phyloP scores from a whole-genome alignment of 1,140 invertebrate species.

The Lasioglossum baleicum region DNA sequence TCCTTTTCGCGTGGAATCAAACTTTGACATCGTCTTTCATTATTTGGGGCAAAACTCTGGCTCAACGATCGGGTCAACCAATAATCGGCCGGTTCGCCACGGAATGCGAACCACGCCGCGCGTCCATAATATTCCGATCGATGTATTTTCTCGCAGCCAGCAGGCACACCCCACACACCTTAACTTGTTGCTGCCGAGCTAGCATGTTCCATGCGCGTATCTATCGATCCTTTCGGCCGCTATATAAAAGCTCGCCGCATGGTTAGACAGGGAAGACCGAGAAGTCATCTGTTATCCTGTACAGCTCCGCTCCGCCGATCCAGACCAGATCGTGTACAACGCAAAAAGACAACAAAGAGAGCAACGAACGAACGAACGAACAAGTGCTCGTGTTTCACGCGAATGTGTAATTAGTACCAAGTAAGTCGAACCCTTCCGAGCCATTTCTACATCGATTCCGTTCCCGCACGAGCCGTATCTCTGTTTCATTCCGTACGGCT shows the following conservation, averaged over 20 bases:
- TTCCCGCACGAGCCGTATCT: no score
- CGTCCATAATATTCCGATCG: constrained; percentile 34
- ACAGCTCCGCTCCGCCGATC: neutral
- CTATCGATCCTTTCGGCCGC: constrained; percentile 66
- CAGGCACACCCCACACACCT: constrained; percentile 45
- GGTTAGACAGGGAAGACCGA: constrained; percentile 42
- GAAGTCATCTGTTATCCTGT: constrained; percentile 6
- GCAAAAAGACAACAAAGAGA: neutral
- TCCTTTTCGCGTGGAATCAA: no score
- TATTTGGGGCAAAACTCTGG: no score
- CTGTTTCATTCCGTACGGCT: no score
- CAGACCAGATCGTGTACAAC: neutral
- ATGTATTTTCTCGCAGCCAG: neutral
- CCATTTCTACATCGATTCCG: neutral
- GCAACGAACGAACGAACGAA: no score
- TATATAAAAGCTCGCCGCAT: constrained; percentile 63
- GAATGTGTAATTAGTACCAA: constrained; percentile 51
- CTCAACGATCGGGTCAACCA: no score
- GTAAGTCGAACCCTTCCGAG: constrained; percentile 28
- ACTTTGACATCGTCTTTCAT: no score
- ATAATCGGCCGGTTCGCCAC: neutral
- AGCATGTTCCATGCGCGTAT: constrained; percentile 67
- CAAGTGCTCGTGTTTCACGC: constrained; percentile 13
- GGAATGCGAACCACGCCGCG: neutral
- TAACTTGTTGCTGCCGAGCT: constrained; percentile 68